Evolutionary conservation across 2,113 vertebrate species (phyloP), one percentile per base, ranked within the genome.

Genomic region (Mus pahari): DNA sequence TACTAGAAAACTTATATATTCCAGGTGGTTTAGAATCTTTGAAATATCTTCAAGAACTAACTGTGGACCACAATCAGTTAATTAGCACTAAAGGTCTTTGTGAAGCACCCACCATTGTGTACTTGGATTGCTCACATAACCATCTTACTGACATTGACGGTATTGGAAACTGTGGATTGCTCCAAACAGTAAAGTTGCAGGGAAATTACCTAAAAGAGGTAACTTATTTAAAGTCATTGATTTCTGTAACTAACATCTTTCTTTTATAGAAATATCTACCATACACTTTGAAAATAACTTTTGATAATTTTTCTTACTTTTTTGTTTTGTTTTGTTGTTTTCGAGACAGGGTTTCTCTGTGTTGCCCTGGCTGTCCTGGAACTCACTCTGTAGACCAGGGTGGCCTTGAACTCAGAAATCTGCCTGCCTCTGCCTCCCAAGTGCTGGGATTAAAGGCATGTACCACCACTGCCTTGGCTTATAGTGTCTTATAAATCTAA

Each of bases 121-220:
- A 99, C 96, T 97, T 99, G 91, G 99, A 99, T 98, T 99, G 99
- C 94, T 99, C 99, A 12, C 98, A 99, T 98, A 99, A 99, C 98
- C 98, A 99, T 97, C 99, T 99, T 89, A 98, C 97, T 39, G 90
- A 96, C 6, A 88, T 99, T 91, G 99, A 99, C 92, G 99, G 99
- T 86, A 98, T 99, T 98, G 99, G 99, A 97, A 99, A 98, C 94
- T 99, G 98, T 91, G 98, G 98, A 87, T 98, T 99, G n/a, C 99
- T 99, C 42, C 98, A 98, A 74, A 98, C 98, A 42, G 97, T 99
- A 98, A 99, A 99, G 91, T 98, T 99, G 96, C 99, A 98, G 66
- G 99, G 99, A 97, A 99, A 99, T 98, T 99, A 98, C 88, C 98
- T 99, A 22, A 98, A 97, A 92, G 98, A 99, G 99, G 99, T 99